Percentiles rank a stretch among this genome's conserved stretches.
These are phyloP conservation scores for Quadroppia sp. DNA, from an alignment of 2,888 invertebrate genomes.

Conservation along the genomic window DNA sequence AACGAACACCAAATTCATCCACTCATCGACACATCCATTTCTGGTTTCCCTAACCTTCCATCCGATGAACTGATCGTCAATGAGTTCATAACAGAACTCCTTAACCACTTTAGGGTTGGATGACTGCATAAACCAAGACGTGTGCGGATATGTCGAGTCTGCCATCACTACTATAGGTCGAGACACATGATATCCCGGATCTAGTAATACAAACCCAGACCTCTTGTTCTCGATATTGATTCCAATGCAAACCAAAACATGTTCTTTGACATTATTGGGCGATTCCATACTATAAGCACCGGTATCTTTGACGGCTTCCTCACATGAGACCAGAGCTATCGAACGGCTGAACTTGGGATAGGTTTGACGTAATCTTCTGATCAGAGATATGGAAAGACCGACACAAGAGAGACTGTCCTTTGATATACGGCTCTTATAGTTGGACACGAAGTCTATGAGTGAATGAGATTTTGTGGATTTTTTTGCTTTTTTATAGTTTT, in stretches of 20 bases:
- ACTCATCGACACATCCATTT: conserved; percentile 51
- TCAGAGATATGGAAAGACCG: conserved; percentile 75
- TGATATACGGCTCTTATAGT: conserved; percentile 72
- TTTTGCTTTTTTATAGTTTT: conserved; percentile 55
- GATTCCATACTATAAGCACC: conserved; percentile 44
- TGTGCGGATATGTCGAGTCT: conserved; percentile 77
- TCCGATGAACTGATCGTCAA: conserved; percentile 69
- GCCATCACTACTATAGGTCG: conserved; percentile 80
- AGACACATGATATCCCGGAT: conserved; percentile 86
- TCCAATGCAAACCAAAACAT: conserved; percentile 60
- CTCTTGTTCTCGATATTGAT: conserved; percentile 58
- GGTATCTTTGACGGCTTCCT: conserved; percentile 60
- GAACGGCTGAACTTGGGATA: conserved; percentile 65
- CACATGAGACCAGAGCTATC: conserved; percentile 75
- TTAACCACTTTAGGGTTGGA: conserved; percentile 70
- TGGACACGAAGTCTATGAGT: conserved; percentile 68
- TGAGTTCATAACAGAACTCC: conserved; percentile 76
- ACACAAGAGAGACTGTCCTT: conserved; percentile 79
- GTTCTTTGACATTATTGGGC: conserved; percentile 65
- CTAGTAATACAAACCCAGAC: conserved; percentile 71
- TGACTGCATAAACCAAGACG: conserved; percentile 63
- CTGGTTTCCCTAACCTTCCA: conserved; percentile 75
- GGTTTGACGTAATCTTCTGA: conserved; percentile 62
- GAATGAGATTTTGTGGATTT: conserved; percentile 58
- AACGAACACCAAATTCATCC: conserved; percentile 68